A percentile compares a stretch with the other conserved stretches of the same genome.
Evolutionary conservation across 1,140 invertebrate genomes (phyloP).

Genomic region (Hylaeus anthracinus): DNA sequence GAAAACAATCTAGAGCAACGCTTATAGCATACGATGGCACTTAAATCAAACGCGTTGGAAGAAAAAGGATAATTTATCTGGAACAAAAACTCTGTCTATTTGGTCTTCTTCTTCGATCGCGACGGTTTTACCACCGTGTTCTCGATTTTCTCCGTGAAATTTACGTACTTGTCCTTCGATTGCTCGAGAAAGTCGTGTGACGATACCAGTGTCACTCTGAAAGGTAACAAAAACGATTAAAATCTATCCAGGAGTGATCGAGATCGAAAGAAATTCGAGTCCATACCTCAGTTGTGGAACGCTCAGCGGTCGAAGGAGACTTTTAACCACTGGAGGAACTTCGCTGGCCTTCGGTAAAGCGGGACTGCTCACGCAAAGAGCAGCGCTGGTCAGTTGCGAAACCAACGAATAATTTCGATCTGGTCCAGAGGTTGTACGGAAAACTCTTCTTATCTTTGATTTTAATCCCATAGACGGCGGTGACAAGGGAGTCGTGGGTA

Average conservation of each 20-base stretch:
- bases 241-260: background rate
- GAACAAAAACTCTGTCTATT: constrained; percentile 56
- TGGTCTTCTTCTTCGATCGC: constrained; percentile 77
- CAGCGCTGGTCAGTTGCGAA: constrained; percentile 84
- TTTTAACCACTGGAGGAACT: constrained; percentile 82
- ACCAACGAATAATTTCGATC: constrained; percentile 80
- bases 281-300: constrained; percentile 82
- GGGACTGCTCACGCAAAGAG: constrained; percentile 84
- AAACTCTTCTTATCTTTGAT: constrained; percentile 83
- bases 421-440: constrained; percentile 79
- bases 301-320: constrained; percentile 82
- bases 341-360: constrained; percentile 81
- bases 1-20: constrained; percentile 37
- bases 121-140: constrained; percentile 71
- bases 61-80: background rate
- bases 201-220: constrained; percentile 77
- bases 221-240: constrained; percentile 16
- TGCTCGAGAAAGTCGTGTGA: constrained; percentile 71
- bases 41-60: constrained; percentile 1
- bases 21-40: constrained; percentile 19
- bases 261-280: background rate
- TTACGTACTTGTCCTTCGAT: constrained; percentile 69
- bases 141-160: constrained; percentile 72
- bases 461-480: constrained; percentile 76
- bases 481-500: constrained; percentile 60